Evolutionary conservation across 2,113 vertebrate genomes (phyloP).

Genomic region (Notothenia rossii): DNA sequence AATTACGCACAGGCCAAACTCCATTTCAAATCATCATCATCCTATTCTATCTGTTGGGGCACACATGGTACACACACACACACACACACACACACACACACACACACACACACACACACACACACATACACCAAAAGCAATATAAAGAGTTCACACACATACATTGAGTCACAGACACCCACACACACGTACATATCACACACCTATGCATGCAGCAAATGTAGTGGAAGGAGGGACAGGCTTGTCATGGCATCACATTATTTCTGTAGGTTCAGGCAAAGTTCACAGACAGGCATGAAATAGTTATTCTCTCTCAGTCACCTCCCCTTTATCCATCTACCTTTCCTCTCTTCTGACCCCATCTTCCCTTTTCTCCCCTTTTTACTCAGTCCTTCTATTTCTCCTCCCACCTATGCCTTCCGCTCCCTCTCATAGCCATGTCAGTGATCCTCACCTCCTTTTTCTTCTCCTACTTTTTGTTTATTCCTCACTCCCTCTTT

Average conservation of each 20-base stretch:
- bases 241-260: conserved; percentile 99
- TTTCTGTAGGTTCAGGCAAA: conserved; percentile 99
- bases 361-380: neutral
- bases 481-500: conserved; percentile 11
- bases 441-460: neutral
- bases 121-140: conserved; percentile 59
- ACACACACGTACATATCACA: conserved; percentile 61
- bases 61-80: conserved; percentile 45
- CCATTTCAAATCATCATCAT: conserved; percentile 97
- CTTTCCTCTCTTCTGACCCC: conserved; percentile 35
- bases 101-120: conserved; percentile 67
- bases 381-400: conserved; percentile 9
- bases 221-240: conserved; percentile 98
- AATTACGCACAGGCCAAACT: conserved; percentile 99
- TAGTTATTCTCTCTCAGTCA: conserved; percentile 78
- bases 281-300: conserved; percentile 97
- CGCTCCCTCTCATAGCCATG: neutral
- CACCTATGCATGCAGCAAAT: conserved; percentile 91
- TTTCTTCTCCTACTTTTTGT: neutral
- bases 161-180: conserved; percentile 45
- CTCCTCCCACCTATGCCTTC: neutral
- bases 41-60: conserved; percentile 73
- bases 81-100: conserved; percentile 80
- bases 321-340: conserved; percentile 20
- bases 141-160: conserved; percentile 72